Conservation (phyloP, 2,888 invertebrate genomes). For the Leptinotarsa haldemani region DNA sequence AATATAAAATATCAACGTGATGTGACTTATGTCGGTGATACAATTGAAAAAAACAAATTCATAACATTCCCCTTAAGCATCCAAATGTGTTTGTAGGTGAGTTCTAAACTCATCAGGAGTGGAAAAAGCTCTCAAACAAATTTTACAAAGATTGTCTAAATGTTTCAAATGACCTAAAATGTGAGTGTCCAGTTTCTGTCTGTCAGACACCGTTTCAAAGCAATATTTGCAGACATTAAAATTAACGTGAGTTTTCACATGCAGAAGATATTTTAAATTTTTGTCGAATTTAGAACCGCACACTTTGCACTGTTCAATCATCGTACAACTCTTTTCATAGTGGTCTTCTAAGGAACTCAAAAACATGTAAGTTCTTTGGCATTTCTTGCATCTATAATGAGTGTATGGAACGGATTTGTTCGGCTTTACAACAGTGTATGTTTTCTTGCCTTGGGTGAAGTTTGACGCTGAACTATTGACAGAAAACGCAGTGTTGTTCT, state of each 20-base stretch:
- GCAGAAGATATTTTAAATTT: slow-evolving; percentile 25
- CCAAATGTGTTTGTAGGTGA: slow-evolving; percentile 31
- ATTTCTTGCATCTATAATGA: slow-evolving; percentile 33
- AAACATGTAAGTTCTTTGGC: slow-evolving; percentile 28
- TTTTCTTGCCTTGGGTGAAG: not conserved
- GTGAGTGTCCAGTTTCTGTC: slow-evolving; percentile 23
- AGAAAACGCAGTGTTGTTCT: not conserved
- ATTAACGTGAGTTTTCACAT: slow-evolving; percentile 26
- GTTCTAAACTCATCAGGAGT: slow-evolving; percentile 28
- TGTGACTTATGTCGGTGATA: too few relatives aligned
- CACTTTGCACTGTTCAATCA: slow-evolving; percentile 20
- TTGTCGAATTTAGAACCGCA: slow-evolving; percentile 20
- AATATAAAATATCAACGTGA: too few relatives aligned
- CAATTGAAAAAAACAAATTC: not conserved
- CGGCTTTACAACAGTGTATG: slow-evolving; percentile 1
- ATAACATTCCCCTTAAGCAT: not conserved
- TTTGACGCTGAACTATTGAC: not conserved
- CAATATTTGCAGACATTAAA: slow-evolving; percentile 31
- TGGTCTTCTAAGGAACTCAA: slow-evolving; percentile 22
- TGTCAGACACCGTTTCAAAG: slow-evolving; percentile 23
- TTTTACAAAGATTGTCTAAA: slow-evolving; percentile 36
- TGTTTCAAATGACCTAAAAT: slow-evolving; percentile 28
- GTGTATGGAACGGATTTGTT: slow-evolving; percentile 21
- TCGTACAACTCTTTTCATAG: slow-evolving; percentile 13
- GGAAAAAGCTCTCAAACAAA: slow-evolving; percentile 28